Evolutionary conservation across 2,113 vertebrate species (phyloP).

Genomic region (Eleginops maclovinus): DNA sequence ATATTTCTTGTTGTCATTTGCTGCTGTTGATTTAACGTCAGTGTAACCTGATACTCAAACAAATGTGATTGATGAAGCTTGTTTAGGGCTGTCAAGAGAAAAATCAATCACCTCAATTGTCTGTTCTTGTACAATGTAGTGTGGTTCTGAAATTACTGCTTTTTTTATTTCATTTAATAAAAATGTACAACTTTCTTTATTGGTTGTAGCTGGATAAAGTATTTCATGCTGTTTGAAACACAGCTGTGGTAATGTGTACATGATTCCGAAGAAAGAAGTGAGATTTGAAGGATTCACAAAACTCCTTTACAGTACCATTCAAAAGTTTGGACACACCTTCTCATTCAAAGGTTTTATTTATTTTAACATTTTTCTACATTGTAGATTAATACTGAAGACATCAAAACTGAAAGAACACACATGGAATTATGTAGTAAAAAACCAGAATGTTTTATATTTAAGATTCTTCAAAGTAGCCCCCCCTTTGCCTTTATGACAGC

Average conservation of each 20-base stretch:
- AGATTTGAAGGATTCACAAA: slow-evolving; percentile 2
- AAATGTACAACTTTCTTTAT: neutral
- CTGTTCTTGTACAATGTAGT: neutral
- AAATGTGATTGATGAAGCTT: neutral
- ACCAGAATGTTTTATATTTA: no score
- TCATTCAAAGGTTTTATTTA: no score
- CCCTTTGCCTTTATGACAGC: no score
- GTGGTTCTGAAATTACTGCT: neutral
- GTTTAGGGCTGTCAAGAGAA: neutral
- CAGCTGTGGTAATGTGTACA: neutral
- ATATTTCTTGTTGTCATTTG: neutral
- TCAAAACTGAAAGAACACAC: no score
- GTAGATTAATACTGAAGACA: no score
- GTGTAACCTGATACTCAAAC: neutral
- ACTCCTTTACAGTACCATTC: slow-evolving; percentile 10
- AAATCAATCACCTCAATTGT: neutral
- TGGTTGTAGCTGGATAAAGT: neutral
- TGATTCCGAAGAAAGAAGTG: neutral
- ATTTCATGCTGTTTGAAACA: neutral
- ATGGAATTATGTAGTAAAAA: no score
- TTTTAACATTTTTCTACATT: no score
- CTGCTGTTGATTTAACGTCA: neutral
- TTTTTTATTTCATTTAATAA: neutral
- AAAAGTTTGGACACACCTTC: no score
- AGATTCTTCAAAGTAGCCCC: no score